Evolutionary conservation across 2,797 vertebrate genomes (phyloP), one percentile per base, ranked within the genome.

Genomic region (Anableps anableps): DNA sequence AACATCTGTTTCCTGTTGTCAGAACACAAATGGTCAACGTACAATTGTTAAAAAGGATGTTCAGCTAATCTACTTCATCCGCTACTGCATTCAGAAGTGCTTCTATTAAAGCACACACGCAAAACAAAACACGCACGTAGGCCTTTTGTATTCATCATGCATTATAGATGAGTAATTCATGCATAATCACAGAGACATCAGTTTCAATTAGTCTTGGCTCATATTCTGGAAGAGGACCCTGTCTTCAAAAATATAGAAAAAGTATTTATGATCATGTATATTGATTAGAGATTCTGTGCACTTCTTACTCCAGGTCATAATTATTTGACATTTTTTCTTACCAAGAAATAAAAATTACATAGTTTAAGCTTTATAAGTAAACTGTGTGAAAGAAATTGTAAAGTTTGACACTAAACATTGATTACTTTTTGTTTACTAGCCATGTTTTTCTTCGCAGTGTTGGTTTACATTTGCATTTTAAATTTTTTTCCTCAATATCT

Each of bases 11-110:
- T 88, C 72, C 71, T 73, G 51, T 74, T 82, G 13, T 84, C 36
- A 34, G 38, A 82, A 50, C 3, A 60, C 31, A 86, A 47, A 86
- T 77, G 45, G 45, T 76, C 62, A 75, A 66, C 19, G 41, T 45
- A 55, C 75, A 79, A 74, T 62, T 19, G 53, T 77, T 83, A 76
- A 87, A 86, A 93, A 86, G 86, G 88, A 93, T 91, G 86, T 92
- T 75, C 83, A 85, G 80, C 36, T 53, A 68, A 82, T 84, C 76
- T 85, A 16, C 73, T 87, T 43, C 60, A 26, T 76, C 31, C 62
- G 41, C 58, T 43, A 0, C 31, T 0, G 9, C 80, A 75, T 83
- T 83, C 48, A 74, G 14, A 84, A 83, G 79, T 53, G 36, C 43
- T 72, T 58, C 34, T 72, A 75, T 72, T 60, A 68, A 19, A 29